Percentiles rank a stretch among this genome's conserved stretches.
Evolutionary conservation across 2,888 invertebrate genomes (phyloP).

Genomic region (Glaucopsyche alexis): DNA sequence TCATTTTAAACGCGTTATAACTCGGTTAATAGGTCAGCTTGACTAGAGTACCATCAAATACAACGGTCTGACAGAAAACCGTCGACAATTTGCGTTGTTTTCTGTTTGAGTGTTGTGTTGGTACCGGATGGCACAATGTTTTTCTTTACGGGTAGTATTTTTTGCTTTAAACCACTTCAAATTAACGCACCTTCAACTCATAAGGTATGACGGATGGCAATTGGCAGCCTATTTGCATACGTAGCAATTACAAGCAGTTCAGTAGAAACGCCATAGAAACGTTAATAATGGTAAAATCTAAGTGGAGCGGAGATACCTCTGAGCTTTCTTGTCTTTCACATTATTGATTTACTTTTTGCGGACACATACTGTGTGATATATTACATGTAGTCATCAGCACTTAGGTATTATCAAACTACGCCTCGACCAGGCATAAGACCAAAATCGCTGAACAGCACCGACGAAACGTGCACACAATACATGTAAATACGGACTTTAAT

Average conservation of each 20-base stretch:
- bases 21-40: too few species aligned
- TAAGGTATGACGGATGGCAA: background rate
- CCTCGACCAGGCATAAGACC: too few species aligned
- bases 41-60: too few species aligned
- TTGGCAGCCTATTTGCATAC: conserved; percentile 3
- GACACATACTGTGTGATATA: background rate
- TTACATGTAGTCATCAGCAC: background rate
- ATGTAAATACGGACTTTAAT: too few species aligned
- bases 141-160: background rate
- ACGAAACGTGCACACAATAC: too few species aligned
- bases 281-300: background rate
- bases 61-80: too few species aligned
- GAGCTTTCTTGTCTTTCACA: background rate
- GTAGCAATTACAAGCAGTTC: background rate
- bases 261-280: background rate
- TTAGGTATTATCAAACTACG: too few species aligned
- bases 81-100: too few species aligned
- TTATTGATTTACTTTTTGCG: conserved; percentile 12
- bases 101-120: too few species aligned
- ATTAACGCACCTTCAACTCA: background rate
- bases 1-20: too few species aligned
- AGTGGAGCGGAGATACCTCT: background rate
- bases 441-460: too few species aligned
- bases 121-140: too few species aligned
- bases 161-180: background rate